These are phyloP conservation scores for Silurus meridionalis DNA, from an alignment of 2,113 vertebrate genomes.

Conservation along the genomic window DNA sequence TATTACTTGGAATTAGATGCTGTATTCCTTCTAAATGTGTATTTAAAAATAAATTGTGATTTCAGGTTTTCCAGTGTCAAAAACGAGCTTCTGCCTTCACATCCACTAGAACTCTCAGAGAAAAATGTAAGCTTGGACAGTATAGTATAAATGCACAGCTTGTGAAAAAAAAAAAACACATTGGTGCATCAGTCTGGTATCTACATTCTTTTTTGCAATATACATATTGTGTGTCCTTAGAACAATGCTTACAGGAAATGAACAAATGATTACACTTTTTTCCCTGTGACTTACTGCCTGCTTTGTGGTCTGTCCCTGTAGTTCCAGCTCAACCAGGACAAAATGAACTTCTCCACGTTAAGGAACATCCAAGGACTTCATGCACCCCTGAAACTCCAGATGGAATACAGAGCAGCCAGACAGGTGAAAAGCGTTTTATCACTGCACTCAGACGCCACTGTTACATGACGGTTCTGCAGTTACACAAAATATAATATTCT, in stretches of 20 bases:
- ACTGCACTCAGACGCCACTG: not conserved
- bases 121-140: conserved; percentile 84
- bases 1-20: not conserved
- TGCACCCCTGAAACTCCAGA: conserved; percentile 89
- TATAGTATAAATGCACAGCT: too few species aligned
- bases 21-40: not conserved
- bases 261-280: not conserved
- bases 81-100: conserved; percentile 90
- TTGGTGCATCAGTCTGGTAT: too few species aligned
- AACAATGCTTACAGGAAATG: not conserved
- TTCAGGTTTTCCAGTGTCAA: conserved; percentile 87
- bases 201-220: too few species aligned
- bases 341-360: conserved; percentile 85
- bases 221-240: not conserved
- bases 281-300: not conserved
- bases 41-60: conserved; percentile 6
- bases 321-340: conserved; percentile 90
- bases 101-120: conserved; percentile 89
- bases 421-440: conserved; percentile 72
- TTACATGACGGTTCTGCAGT: not conserved
- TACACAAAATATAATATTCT: not conserved
- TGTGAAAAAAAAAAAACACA: too few species aligned
- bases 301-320: conserved; percentile 54
- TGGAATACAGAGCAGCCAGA: conserved; percentile 90
- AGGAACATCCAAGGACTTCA: conserved; percentile 93